Conservation (phyloP, 1,140 invertebrate genomes). For the Anoplophora glabripennis region DNA sequence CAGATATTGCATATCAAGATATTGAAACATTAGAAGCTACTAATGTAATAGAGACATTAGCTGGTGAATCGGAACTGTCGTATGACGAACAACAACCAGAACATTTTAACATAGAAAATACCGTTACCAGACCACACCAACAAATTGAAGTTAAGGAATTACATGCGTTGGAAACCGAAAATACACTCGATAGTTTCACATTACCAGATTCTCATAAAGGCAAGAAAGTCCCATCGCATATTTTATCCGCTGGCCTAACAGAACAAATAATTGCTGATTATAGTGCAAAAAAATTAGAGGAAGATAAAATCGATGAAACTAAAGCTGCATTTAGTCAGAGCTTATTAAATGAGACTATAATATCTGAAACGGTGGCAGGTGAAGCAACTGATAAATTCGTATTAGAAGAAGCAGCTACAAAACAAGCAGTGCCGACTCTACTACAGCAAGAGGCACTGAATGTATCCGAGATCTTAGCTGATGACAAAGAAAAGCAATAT, state of each 20-base stretch:
- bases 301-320: slow-evolving; percentile 44
- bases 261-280: slow-evolving; percentile 58
- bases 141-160: slow-evolving; percentile 54
- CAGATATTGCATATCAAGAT: slow-evolving; percentile 52
- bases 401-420: slow-evolving; percentile 45
- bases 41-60: slow-evolving; percentile 54
- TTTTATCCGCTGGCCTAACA: slow-evolving; percentile 56
- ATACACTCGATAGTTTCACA: slow-evolving; percentile 50
- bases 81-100: slow-evolving; percentile 45
- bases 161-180: slow-evolving; percentile 58
- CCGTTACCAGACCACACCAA: slow-evolving; percentile 49
- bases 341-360: slow-evolving; percentile 53
- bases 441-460: slow-evolving; percentile 54
- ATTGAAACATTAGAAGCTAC: slow-evolving; percentile 58
- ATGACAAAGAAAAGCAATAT: slow-evolving; percentile 52
- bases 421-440: slow-evolving; percentile 51
- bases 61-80: slow-evolving; percentile 56
- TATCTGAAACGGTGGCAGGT: slow-evolving; percentile 53
- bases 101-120: slow-evolving; percentile 45
- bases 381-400: slow-evolving; percentile 50
- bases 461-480: slow-evolving; percentile 52
- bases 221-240: slow-evolving; percentile 54
- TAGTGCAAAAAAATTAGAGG: slow-evolving; percentile 49
- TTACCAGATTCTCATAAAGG: slow-evolving; percentile 57
- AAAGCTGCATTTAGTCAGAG: slow-evolving; percentile 53